Evolutionary conservation across 2,888 invertebrate genomes (phyloP).

Genomic region (Entomobrya proxima): DNA sequence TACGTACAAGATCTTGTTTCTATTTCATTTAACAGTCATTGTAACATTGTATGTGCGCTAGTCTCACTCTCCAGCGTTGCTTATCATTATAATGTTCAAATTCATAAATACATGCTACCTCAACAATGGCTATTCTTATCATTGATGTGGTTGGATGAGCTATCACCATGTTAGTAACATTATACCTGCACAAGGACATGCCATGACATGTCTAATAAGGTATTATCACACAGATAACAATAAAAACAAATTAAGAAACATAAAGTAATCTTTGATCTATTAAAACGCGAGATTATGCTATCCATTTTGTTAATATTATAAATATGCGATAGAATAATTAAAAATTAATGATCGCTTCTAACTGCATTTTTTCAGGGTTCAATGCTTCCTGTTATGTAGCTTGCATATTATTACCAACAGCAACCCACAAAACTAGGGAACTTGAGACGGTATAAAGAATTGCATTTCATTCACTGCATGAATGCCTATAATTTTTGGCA

Average conservation of each 20-base stretch:
- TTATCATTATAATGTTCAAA: too few relatives aligned
- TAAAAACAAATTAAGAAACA: too few relatives aligned
- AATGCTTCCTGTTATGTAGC: constrained; percentile 45
- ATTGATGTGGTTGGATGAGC: background rate
- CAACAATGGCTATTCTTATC: background rate
- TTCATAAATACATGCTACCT: too few relatives aligned
- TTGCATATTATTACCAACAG: background rate
- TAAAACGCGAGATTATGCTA: too few relatives aligned
- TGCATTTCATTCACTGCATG: background rate
- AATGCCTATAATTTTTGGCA: background rate
- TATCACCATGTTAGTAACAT: background rate
- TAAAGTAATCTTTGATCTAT: too few relatives aligned
- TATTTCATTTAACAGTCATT: too few relatives aligned
- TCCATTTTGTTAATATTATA: background rate
- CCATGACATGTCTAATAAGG: too few relatives aligned
- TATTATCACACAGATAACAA: too few relatives aligned
- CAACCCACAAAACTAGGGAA: background rate
- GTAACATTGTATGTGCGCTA: too few relatives aligned
- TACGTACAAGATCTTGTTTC: too few relatives aligned
- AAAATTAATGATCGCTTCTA: constrained; percentile 25
- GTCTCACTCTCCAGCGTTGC: too few relatives aligned
- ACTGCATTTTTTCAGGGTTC: constrained; percentile 37
- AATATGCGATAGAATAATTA: background rate
- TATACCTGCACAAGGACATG: background rate
- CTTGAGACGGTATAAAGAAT: background rate